Base-by-base conservation (phyloP, 2,113 vertebrate species). In the Festucalex cinctus region DNA sequence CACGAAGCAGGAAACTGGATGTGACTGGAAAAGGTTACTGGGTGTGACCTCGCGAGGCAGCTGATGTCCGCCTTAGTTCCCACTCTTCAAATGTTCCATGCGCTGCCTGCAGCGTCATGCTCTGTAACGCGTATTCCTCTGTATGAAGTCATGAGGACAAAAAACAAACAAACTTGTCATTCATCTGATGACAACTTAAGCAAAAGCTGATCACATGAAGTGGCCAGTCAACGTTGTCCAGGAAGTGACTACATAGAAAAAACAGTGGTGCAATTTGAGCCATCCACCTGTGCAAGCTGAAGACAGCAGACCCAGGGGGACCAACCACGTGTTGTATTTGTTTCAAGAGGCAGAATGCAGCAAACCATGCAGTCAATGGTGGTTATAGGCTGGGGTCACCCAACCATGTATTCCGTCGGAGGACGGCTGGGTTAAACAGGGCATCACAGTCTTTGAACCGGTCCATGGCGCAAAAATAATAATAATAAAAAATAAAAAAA, bases 1-100 rank as follows among this genome's bases (percentile, higher is more conserved):
- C 53, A 81, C 72, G 74, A 81, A 66, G 86, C 57, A 6, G 53
- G 49, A n/a, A 59, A 79, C 71, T 46, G 35, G 71, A 60, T 32
- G n/a, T 35, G 9, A 54, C 39, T 22, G 5, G 66, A 66, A 71
- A 71, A 35, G 14, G 75, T 82, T 77, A 74, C 60, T 69, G 28
- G 46, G 53, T 6, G 24, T 41, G 59, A 46, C 39, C 35, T 14
- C 5, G 24, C 49, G 43, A 26, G 66, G 63, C 60, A 63, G 65
- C 12, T 66, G 28, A 67, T 22, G 19, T 70, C 8, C 8, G 12
- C 28, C n/a, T 69, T 22, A 13, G 39, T 60, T 53, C 5, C 19
- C 39, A 71, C 54, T 73, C 44, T 28, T 61, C 17, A 74, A 39
- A 46, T 63, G 41, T 75, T 71, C 53, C 70, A 36, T 65, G 36